Percentiles rank a stretch among this genome's conserved stretches.
phyloP scores from a whole-genome alignment of 2,797 vertebrate species.

The Enteromius trimaculatus region DNA sequence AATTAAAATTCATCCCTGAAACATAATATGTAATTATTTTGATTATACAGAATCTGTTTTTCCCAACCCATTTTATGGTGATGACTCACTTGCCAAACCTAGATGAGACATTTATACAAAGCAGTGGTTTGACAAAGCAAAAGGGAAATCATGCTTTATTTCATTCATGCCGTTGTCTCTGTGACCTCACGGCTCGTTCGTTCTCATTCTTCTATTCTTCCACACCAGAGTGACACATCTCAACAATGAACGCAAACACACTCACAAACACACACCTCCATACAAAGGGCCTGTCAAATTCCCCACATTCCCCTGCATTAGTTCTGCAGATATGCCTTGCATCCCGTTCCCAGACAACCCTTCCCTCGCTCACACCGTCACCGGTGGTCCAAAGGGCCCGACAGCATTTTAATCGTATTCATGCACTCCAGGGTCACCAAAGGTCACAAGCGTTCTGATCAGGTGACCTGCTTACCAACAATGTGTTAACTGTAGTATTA shows the following conservation, averaged over 20 bases:
- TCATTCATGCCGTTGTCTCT: not conserved
- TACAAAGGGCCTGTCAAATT: conserved; percentile 80
- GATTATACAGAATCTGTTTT: no score
- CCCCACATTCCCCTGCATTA: conserved; percentile 82
- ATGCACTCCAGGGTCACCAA: not conserved
- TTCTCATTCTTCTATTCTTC: conserved; percentile 73
- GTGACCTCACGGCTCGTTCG: conserved; percentile 48
- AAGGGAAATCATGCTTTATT: not conserved
- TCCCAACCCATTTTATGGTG: no score
- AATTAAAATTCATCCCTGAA: no score
- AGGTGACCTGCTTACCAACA: not conserved
- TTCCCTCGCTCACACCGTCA: conserved; percentile 45
- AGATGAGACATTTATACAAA: not conserved
- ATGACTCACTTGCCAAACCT: not conserved
- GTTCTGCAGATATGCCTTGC: conserved; percentile 77
- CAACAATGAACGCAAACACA: conserved; percentile 40
- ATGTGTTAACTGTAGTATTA: not conserved
- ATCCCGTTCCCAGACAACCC: conserved; percentile 70
- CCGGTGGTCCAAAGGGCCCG: not conserved
- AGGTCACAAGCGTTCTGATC: not conserved
- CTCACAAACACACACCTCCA: conserved; percentile 50
- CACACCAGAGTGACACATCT: conserved; percentile 42
- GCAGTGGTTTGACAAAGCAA: not conserved
- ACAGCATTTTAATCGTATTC: not conserved
- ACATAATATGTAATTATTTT: no score